Conservation (phyloP, 1,140 invertebrate genomes). For the Mercenaria mercenaria region DNA sequence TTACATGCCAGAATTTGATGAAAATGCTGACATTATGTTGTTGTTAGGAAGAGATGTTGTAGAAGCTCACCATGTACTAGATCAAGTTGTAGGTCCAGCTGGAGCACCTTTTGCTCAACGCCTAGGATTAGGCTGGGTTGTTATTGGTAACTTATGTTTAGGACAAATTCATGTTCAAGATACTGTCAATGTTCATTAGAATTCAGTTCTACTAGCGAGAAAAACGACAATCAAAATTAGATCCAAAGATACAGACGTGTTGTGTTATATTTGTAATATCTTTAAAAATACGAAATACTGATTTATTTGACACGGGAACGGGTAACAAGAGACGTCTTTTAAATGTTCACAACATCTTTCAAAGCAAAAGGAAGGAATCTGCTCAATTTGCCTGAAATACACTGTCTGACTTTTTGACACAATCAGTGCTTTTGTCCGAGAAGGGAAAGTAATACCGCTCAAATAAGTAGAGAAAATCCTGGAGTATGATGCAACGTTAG, state of each 20-base stretch:
- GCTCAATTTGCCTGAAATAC: no score
- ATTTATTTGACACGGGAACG: no score
- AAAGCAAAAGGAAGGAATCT: no score
- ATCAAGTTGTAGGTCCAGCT: slow-evolving; percentile 48
- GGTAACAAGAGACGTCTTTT: no score
- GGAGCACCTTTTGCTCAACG: slow-evolving; percentile 66
- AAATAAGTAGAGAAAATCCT: no score
- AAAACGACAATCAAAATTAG: slow-evolving; percentile 44
- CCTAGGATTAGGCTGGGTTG: slow-evolving; percentile 68
- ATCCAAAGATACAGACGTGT: slow-evolving; percentile 25
- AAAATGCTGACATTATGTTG: slow-evolving; percentile 46
- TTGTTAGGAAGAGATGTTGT: slow-evolving; percentile 68
- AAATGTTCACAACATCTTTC: no score
- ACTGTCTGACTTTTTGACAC: no score
- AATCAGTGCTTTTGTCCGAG: no score
- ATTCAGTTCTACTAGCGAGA: slow-evolving; percentile 42
- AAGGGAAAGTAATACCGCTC: no score
- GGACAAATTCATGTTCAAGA: slow-evolving; percentile 44
- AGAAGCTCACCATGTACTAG: slow-evolving; percentile 64
- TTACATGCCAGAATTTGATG: slow-evolving; percentile 4
- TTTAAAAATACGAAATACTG: no score
- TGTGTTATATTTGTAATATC: no score
- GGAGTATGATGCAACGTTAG: no score
- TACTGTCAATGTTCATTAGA: slow-evolving; percentile 48
- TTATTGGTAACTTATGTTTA: slow-evolving; percentile 69